Evolutionary conservation across 2,888 invertebrate species (phyloP).

Genomic region (Biston betularia): DNA sequence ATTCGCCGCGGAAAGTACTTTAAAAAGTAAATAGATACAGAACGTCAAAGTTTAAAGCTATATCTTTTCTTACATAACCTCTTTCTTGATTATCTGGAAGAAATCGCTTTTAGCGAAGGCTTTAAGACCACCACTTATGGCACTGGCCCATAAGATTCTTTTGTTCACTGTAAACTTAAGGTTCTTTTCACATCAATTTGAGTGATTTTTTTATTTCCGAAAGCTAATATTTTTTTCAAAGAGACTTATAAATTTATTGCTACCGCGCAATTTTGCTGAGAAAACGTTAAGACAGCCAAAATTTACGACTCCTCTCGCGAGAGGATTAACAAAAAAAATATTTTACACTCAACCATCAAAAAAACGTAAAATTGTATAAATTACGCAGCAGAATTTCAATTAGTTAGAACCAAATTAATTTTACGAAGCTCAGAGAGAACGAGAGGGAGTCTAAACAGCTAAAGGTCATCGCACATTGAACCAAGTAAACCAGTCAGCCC

Average conservation of each 20-base stretch:
- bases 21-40: too few species aligned
- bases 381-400: constrained; percentile 26
- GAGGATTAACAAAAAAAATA: constrained; percentile 24
- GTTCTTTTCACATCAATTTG: too few species aligned
- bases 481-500: not conserved
- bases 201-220: not conserved
- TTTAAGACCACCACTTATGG: too few species aligned
- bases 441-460: constrained; percentile 1
- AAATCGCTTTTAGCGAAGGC: too few species aligned
- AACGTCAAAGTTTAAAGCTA: too few species aligned
- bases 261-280: constrained; percentile 11
- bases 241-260: constrained; percentile 1
- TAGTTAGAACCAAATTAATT: constrained; percentile 28
- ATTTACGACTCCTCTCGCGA: constrained; percentile 12
- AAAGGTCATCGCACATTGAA: not conserved
- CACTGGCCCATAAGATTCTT: too few species aligned
- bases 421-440: constrained; percentile 10
- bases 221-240: not conserved
- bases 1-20: too few species aligned
- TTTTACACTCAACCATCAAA: constrained; percentile 16
- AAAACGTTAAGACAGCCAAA: constrained; percentile 7
- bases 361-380: constrained; percentile 23
- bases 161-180: too few species aligned
- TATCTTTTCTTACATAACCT: too few species aligned
- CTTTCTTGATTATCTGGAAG: too few species aligned